These are phyloP conservation scores for Actinostola sp. DNA, from an alignment of 92 coral and sea anemone genomes.

Conservation along the genomic window DNA sequence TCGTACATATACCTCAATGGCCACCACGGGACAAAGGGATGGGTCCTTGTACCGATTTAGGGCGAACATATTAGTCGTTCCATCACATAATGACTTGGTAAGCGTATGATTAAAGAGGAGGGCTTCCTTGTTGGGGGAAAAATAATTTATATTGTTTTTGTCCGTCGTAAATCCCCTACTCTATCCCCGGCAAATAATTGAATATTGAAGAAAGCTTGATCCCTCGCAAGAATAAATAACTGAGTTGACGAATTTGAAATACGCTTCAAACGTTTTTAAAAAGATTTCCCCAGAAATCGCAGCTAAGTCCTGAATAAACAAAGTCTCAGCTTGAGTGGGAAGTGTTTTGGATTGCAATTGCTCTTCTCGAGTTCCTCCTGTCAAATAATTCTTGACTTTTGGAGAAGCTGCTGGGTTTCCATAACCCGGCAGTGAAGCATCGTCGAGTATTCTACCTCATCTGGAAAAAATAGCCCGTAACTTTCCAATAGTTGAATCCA, in stretches of 20 bases:
- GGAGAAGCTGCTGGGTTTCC: too few relatives aligned
- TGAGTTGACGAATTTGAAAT: too few relatives aligned
- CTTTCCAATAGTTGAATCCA: too few relatives aligned
- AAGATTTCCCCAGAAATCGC: conserved; percentile 27
- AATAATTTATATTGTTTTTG: conserved; percentile 20
- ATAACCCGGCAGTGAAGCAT: too few relatives aligned
- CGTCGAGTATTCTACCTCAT: too few relatives aligned
- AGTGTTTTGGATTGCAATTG: conserved; percentile 14
- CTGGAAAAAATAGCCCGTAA: too few relatives aligned
- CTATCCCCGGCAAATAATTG: conserved; percentile 47
- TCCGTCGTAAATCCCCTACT: conserved; percentile 36
- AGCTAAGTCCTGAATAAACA: conserved; percentile 37
- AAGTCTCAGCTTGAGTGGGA: conserved; percentile 42
- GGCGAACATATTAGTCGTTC: conserved; percentile 20
- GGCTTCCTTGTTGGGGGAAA: conserved; percentile 10
- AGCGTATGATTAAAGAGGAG: too few relatives aligned
- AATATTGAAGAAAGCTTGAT: too few relatives aligned
- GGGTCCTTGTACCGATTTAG: conserved; percentile 29
- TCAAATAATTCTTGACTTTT: conserved; percentile 30
- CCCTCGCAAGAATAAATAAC: too few relatives aligned
- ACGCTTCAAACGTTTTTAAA: conserved; percentile 20
- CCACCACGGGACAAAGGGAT: conserved; percentile 12
- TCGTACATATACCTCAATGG: too few relatives aligned
- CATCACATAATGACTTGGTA: conserved; percentile 11
- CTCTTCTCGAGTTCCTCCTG: conserved; percentile 14